Percentiles rank a stretch among this genome's conserved stretches.
Conservation (phyloP, 1,140 invertebrate genomes). For the Periplaneta americana region DNA sequence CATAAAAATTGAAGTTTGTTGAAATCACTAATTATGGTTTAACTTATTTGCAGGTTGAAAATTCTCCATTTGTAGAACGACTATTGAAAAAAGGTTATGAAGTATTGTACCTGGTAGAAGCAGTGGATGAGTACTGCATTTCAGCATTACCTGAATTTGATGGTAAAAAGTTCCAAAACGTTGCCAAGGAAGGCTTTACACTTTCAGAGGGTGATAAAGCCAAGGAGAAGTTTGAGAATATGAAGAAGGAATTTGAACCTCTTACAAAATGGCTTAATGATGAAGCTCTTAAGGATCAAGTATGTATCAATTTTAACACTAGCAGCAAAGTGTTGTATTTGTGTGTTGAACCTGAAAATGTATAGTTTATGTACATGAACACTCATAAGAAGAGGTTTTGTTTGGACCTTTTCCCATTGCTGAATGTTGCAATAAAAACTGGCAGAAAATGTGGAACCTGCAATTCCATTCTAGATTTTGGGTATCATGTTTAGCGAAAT, state of each 20-base stretch:
- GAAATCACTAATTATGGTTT: not conserved
- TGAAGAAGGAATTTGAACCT: conserved; percentile 83
- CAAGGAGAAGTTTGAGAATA: conserved; percentile 75
- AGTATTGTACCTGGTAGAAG: conserved; percentile 92
- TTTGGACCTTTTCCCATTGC: too few species aligned
- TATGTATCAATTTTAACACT: too few species aligned
- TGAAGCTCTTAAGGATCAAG: conserved; percentile 76
- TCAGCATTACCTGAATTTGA: conserved; percentile 98
- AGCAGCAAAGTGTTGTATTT: too few species aligned
- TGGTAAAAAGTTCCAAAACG: conserved; percentile 99
- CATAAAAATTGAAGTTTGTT: too few species aligned
- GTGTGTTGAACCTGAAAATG: too few species aligned
- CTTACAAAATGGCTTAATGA: conserved; percentile 89
- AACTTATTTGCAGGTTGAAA: conserved; percentile 59
- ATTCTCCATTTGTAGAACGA: conserved; percentile 93
- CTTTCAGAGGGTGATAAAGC: conserved; percentile 72
- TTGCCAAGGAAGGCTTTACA: conserved; percentile 96
- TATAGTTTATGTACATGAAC: too few species aligned
- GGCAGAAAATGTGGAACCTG: too few species aligned
- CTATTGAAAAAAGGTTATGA: conserved; percentile 93
- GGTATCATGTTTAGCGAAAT: too few species aligned
- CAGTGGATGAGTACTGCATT: conserved; percentile 97
- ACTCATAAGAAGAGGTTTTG: too few species aligned
- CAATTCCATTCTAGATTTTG: too few species aligned
- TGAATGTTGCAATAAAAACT: too few species aligned